These are phyloP conservation scores for Platycheirus albimanus DNA, from an alignment of 2,888 invertebrate species.

Conservation along the genomic window DNA sequence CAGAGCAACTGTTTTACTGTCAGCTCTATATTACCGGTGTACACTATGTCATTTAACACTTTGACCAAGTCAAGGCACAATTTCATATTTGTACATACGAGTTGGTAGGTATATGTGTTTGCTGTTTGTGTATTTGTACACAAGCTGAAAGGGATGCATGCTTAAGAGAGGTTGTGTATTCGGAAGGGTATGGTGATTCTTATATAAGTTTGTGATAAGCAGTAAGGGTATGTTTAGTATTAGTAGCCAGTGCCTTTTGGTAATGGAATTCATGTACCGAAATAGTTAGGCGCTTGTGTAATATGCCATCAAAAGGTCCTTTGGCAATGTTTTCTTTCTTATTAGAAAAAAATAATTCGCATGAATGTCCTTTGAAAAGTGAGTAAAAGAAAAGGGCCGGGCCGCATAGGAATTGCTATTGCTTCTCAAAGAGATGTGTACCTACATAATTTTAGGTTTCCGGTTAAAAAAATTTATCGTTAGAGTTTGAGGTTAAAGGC, in stretches of 20 bases:
- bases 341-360: not conserved
- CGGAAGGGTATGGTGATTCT: conserved; percentile 43
- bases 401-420: not conserved
- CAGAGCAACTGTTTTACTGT: conserved; percentile 50
- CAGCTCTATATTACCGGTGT: conserved; percentile 10
- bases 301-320: conserved; percentile 29
- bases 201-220: conserved; percentile 11
- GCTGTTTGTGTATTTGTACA: not conserved
- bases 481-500: conserved; percentile 49
- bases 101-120: not conserved
- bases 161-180: conserved; percentile 3
- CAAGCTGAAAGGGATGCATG: not conserved
- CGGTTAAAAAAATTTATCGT: conserved; percentile 43
- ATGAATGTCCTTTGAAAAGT: conserved; percentile 20
- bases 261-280: conserved; percentile 42
- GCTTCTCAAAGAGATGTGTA: conserved; percentile 35
- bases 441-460: conserved; percentile 42
- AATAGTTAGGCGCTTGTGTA: conserved; percentile 25
- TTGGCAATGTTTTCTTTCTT: conserved; percentile 28
- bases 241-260: conserved; percentile 7
- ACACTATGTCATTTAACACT: conserved; percentile 43
- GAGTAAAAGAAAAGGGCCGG: no score
- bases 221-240: not conserved
- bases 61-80: conserved; percentile 22
- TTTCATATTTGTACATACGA: no score